Conservation (phyloP, 2,797 vertebrate genomes). For the Uromys caudimaculatus region DNA sequence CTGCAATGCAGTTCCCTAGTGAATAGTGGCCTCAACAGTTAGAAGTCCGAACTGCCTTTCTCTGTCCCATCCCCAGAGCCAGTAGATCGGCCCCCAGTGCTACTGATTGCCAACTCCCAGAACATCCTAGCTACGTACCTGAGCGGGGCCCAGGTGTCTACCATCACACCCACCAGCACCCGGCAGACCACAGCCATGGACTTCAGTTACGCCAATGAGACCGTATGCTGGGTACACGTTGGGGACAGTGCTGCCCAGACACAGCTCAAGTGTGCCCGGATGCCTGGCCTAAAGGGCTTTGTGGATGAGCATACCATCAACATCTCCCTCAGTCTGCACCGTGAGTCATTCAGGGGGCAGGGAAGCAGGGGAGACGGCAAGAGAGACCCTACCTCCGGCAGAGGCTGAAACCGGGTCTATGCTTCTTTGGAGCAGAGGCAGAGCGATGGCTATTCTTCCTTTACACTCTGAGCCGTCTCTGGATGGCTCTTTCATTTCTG, state of each 20-base stretch:
- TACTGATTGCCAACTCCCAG: constrained; percentile 97
- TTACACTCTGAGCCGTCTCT: not conserved
- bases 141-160: constrained; percentile 91
- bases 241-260: constrained; percentile 94
- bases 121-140: constrained; percentile 96
- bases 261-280: constrained; percentile 95
- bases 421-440: not conserved
- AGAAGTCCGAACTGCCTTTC: not conserved
- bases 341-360: constrained; percentile 89
- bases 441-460: not conserved
- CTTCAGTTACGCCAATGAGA: constrained; percentile 95
- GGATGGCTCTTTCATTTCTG: not conserved
- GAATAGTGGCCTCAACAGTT: not conserved
- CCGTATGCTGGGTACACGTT: constrained; percentile 97
- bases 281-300: constrained; percentile 94
- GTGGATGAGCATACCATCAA: constrained; percentile 94
- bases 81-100: constrained; percentile 94
- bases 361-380: not conserved
- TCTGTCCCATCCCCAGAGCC: constrained; percentile 89
- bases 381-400: not conserved
- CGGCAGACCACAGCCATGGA: constrained; percentile 99
- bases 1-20: not conserved
- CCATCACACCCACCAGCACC: constrained; percentile 92
- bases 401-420: not conserved
- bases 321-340: constrained; percentile 97